A percentile compares a stretch with the other conserved stretches of the same genome.
These are phyloP conservation scores for Ectobius pallidus DNA, from an alignment of 2,888 invertebrate genomes.

Conservation along the genomic window DNA sequence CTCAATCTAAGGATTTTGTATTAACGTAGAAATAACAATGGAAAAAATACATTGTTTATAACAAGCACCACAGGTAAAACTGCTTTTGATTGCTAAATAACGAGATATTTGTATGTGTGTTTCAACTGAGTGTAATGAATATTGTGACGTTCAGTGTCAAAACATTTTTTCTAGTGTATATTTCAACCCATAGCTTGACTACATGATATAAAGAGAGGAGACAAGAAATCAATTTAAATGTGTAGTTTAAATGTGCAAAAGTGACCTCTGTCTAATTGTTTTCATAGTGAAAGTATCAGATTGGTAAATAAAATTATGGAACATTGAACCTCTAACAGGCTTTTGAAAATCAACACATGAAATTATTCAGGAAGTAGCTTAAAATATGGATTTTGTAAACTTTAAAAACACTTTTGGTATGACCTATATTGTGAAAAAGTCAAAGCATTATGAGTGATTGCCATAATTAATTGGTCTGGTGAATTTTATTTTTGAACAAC, in stretches of 20 bases:
- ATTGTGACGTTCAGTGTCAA: conserved; percentile 18
- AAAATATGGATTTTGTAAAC: too few species aligned
- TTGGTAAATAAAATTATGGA: background rate
- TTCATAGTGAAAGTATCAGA: conserved; percentile 6
- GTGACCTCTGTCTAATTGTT: conserved; percentile 5
- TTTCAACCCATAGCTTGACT: background rate
- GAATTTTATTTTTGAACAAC: too few species aligned
- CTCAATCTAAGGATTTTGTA: conserved; percentile 1
- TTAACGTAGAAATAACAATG: background rate
- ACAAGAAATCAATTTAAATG: background rate
- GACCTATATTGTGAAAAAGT: too few species aligned
- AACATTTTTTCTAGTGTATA: conserved; percentile 21
- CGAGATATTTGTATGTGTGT: conserved; percentile 16
- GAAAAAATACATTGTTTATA: background rate
- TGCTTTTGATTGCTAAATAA: conserved; percentile 17
- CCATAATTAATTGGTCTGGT: too few species aligned
- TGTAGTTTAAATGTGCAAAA: conserved; percentile 22
- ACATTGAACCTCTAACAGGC: too few species aligned
- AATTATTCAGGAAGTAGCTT: too few species aligned
- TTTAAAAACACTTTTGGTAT: too few species aligned
- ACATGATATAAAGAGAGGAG: background rate
- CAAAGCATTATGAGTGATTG: too few species aligned
- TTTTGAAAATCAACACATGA: too few species aligned
- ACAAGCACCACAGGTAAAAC: too few species aligned
- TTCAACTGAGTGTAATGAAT: conserved; percentile 16